Evolutionary conservation across 2,797 vertebrate species (phyloP).

Genomic region (Crenuchus spilurus): DNA sequence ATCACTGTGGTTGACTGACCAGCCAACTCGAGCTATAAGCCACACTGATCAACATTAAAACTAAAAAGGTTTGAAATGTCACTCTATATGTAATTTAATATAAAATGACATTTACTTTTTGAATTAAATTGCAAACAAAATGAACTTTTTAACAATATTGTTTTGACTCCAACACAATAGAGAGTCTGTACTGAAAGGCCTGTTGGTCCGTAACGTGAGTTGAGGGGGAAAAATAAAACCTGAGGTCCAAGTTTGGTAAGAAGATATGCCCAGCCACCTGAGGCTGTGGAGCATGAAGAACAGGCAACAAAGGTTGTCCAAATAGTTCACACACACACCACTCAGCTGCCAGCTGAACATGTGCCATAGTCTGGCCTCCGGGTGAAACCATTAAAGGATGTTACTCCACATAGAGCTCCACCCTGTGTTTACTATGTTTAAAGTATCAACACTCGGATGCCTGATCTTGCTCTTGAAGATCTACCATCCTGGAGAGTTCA

Average conservation of each 20-base stretch:
- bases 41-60: too few relatives aligned
- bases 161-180: not conserved
- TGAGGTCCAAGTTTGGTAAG: conserved; percentile 19
- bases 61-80: too few relatives aligned
- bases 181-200: not conserved
- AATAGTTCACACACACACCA: not conserved
- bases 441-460: too few relatives aligned
- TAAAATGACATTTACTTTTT: too few relatives aligned
- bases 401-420: not conserved
- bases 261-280: not conserved
- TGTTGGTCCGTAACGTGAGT: conserved; percentile 22
- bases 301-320: not conserved
- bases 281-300: conserved; percentile 1
- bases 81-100: too few relatives aligned
- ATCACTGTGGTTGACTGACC: too few relatives aligned
- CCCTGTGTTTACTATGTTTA: too few relatives aligned
- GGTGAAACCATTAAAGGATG: not conserved
- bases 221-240: not conserved
- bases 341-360: conserved; percentile 60
- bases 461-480: too few relatives aligned
- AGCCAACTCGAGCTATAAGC: too few relatives aligned
- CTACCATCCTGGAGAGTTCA: too few relatives aligned
- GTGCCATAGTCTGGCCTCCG: conserved; percentile 47
- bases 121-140: too few relatives aligned
- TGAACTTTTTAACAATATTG: too few relatives aligned